Base-by-base conservation (phyloP, 2,113 vertebrate genomes). In the Patagioenas fasciata region DNA sequence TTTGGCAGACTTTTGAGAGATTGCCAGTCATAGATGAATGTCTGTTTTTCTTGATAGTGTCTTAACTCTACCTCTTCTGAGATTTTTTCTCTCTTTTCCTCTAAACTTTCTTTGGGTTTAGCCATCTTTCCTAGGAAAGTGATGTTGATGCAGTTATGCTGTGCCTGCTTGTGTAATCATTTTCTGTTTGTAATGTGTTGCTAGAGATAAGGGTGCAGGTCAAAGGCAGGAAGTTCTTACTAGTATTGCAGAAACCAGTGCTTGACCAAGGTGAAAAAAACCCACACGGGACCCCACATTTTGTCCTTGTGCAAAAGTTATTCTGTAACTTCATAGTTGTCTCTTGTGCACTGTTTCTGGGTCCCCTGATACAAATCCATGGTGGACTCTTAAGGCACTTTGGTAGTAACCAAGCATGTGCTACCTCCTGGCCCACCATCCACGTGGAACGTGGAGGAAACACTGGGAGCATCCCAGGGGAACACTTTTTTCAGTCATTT, bases 381-480 rank as follows among this genome's bases (percentile, higher is more conserved):
- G 25, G 24, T 62, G n/a, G 31, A 31, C 44, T 32, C 15, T 53
- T 70, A 80, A 40, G 16, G 13, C 19, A 34, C 36, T 47, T 61
- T 50, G 47, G n/a, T 28, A 70, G 29, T 18, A 83, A 20, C 6
- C 42, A 58, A 29, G 10, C 19, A n/a, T 2, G 0, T 32, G 60
- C 11, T 70, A 13, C 13, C 12, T 64, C 18, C 28, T 42, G 34
- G 15, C 24, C 61, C n/a, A 57, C 13, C 24, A 67, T 18, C 36
- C 42, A 56, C 10, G 6, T 5, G 9, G 34, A 80, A 57, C 61
- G 11, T 25, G 31, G 14, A 10, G 19, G 15, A 53, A 15, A 12
- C 24, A 3, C 62, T 81, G 73, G 8, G 25, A 20, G 20, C 15
- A 42, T 1, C 1, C 5, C n/a, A 26, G 13, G 7, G 1, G 7